Conservation (phyloP, 2,797 vertebrate genomes). For the Peromyscus eremicus region DNA sequence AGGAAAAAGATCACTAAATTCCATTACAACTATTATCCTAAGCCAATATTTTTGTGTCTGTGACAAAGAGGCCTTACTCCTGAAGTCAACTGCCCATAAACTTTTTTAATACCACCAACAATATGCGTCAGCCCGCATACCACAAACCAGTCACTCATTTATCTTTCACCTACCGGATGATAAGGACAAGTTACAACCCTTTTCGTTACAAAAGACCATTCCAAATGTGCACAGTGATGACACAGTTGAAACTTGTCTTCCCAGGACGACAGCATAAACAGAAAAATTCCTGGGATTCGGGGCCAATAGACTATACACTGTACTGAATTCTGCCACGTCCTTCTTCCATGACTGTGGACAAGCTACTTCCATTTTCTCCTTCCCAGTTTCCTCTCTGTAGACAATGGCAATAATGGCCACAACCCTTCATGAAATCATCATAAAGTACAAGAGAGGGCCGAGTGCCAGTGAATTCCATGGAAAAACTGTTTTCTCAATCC, state of each 20-base stretch:
- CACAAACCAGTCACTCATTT: neutral
- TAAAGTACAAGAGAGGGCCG: neutral
- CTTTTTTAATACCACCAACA: neutral
- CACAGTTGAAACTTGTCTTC: neutral
- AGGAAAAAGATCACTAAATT: neutral
- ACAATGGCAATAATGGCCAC: neutral
- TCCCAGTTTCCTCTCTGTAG: slow-evolving; percentile 22
- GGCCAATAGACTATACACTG: neutral
- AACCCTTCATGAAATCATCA: neutral
- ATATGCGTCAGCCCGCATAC: neutral
- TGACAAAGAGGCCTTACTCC: neutral
- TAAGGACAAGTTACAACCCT: neutral
- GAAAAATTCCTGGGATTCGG: neutral
- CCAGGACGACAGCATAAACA: neutral
- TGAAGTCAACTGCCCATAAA: neutral
- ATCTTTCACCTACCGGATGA: neutral
- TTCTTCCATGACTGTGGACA: neutral
- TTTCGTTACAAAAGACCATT: neutral
- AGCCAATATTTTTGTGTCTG: neutral
- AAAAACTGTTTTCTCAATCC: neutral
- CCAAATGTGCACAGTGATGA: neutral
- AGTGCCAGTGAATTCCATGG: neutral
- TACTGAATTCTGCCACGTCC: neutral
- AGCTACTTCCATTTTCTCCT: neutral
- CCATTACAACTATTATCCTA: neutral